Evolutionary conservation across 2,113 vertebrate species (phyloP), one percentile per base, ranked within the genome.

Genomic region (Anhinga rufa): DNA sequence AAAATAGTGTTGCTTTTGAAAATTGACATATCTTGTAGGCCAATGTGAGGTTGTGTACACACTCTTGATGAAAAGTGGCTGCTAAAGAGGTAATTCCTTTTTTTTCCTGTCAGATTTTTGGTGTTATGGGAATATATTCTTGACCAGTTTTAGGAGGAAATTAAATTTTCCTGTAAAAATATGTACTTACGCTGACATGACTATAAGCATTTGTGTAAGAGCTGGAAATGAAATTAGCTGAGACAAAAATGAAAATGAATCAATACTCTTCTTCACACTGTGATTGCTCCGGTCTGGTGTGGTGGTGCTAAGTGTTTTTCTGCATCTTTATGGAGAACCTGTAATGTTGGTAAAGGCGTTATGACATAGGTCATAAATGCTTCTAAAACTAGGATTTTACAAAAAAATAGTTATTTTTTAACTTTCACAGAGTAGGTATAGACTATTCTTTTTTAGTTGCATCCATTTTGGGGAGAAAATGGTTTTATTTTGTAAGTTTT

Each of bases 211-310:
- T 77, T n/a, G 15, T 72, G 28, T 60, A 46, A 91, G 84, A 95
- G 49, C 48, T 60, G 38, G 81, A 94, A 95, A 88, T 94, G 49
- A 97, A 97, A 94, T 91, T 26, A 80, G 40, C 40, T 21, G 61
- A 82, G 85, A 74, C 29, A 82, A 76, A 92, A 87, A 55, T 82
- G 26, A 71, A 77, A 87, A 90, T 77, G 26, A 64, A 76, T 93
- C 62, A 61, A 19, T 83, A n/a, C 6, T 92, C 6, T 92, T 82
- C n/a, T 58, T 87, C 58, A 19, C 3, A 1, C 14, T 81, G 3
- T 87, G 60, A 16, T 61, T 90, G 22, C 78, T 78, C 19, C 55
- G 88, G 32, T 7, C 20, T 94, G 52, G 6, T 11, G 2, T 52
- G 52, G 44, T 48, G 44, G 12, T 75, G n/a, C n/a, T 81, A 28